Base-by-base conservation (phyloP, 1,140 invertebrate genomes). In the Aphelenchoides besseyi region DNA sequence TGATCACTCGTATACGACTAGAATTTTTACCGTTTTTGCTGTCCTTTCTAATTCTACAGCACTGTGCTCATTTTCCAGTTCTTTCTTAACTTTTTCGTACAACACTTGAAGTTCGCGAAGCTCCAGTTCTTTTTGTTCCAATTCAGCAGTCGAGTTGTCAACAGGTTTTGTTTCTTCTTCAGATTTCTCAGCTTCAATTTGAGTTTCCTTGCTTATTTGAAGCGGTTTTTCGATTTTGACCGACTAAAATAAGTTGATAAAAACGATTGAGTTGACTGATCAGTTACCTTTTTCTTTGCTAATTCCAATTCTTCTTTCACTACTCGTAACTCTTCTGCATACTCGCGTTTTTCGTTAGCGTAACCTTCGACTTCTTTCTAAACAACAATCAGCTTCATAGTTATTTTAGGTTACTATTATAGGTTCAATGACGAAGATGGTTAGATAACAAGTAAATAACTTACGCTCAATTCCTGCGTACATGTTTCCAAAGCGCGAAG, bases 11-110 rank as follows among this genome's bases (percentile, higher is more conserved):
- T n/a, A n/a, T n/a, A n/a, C n/a, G n/a, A n/a, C n/a, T n/a, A n/a
- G n/a, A n/a, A n/a, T n/a, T n/a, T n/a, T n/a, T n/a, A 48, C 12
- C 41, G 41, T 48, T 23, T 23, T 48, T 12, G 41, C 12, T 23
- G 41, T 48, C 12, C 41, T 23, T 23, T 48, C 41, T 12, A 48
- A 48, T 48, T 48, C 41, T 48, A 16, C 41, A 23, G 41, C 41
- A 12, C 41, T 48, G 16, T 61, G 26, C 30, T 16, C 59, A 61
- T 30, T n/a, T 36, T 61, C 59, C n/a, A 61, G n/a, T 61, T 61
- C 30, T 16, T 16, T 36, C 59, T 61, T 61, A 26, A 61, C 28
- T 2, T 61, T 29, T n/a, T 61, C 59, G n/a, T 61, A n/a, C 2
- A n/a, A 16, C 12, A 16, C 23, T 48, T 48, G 41, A 48, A 48